A percentile compares a stretch with the other conserved stretches of the same genome.
phyloP scores from a whole-genome alignment of 35 echinoderm and acorn worm species.

The Strongylocentrotus purpuratus region DNA sequence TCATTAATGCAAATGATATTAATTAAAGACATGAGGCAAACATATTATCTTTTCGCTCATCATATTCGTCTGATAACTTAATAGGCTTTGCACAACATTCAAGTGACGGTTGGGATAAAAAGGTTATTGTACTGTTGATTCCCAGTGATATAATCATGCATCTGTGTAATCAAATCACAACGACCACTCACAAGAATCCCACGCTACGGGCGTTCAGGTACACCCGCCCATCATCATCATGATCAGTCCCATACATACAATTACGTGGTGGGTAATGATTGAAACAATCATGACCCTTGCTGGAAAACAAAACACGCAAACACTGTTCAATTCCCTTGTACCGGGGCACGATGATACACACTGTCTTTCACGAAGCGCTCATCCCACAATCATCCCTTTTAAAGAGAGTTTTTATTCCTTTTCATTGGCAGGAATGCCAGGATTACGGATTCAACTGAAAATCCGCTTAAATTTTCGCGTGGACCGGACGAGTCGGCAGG shows the following conservation, averaged over 20 bases:
- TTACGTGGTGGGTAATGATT: slow-evolving; percentile 43
- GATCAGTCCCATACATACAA: neutral
- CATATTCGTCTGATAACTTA: neutral
- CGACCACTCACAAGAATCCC: neutral
- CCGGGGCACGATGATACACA: neutral
- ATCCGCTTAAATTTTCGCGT: neutral
- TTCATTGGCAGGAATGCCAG: neutral
- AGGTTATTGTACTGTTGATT: slow-evolving; percentile 11
- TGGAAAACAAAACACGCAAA: neutral
- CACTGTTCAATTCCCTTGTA: slow-evolving; percentile 10
- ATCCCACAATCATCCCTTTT: slow-evolving; percentile 25
- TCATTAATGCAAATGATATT: neutral
- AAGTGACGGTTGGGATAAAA: neutral
- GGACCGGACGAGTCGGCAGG: slow-evolving; percentile 4
- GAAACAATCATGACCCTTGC: neutral
- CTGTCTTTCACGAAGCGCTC: slow-evolving; percentile 22
- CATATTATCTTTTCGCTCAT: too few species aligned
- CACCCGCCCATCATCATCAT: neutral
- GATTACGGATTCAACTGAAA: slow-evolving; percentile 3
- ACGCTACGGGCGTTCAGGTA: neutral
- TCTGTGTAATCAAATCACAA: slow-evolving; percentile 3
- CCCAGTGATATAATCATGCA: neutral
- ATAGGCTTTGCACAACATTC: neutral
- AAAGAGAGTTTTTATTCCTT: slow-evolving; percentile 33
- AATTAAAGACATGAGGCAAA: neutral